Base-by-base conservation (phyloP, 2,888 invertebrate genomes). In the Crocallis elinguaria region DNA sequence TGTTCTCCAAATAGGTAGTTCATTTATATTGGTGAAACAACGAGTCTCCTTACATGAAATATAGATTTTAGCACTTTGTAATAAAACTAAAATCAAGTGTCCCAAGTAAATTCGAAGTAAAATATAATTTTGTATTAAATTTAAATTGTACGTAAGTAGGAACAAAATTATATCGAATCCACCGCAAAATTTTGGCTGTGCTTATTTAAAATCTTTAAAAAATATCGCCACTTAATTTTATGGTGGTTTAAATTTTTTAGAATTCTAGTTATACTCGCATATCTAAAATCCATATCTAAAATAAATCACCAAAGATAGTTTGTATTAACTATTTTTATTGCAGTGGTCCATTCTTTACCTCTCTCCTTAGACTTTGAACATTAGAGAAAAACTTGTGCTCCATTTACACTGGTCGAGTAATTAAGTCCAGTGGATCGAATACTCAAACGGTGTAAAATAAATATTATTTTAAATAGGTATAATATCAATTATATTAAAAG, bases 171-270 rank as follows among this genome's bases (percentile, higher is more conserved):
- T 69, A 75, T 83, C 76, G 77, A 86, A 74, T 88, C 89, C 88
- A 87, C 82, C 79, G 82, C 82, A 79, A 83, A 82, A 69, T 77
- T 79, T 84, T 84, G 90, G 89, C 89, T 88, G 90, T 90, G 89
- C 88, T 88, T 85, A 78, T 81, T 79, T 74, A 76, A 78, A 72
- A 69, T 69, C 73, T 73, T 72, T 66, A 67, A 71, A 69, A 63
- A 61, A 42, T n/a, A n/a, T 63, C 36, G 67, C 77, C 79, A 78
- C 74, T 59, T 71, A 48, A 49, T 75, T 78, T 77, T 77, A 71
- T 69, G 75, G 80, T 79, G 79, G 77, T 73, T 53, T 48, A 66
- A 51, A 43, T 48, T 29, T 53, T 62, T 60, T 61, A 62, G 54
- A 55, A 48, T 58, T 55, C 53, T 69, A 62, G 56, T 33, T 57